Conservation (phyloP, 1,140 invertebrate genomes). For the Calosoma granatense region DNA sequence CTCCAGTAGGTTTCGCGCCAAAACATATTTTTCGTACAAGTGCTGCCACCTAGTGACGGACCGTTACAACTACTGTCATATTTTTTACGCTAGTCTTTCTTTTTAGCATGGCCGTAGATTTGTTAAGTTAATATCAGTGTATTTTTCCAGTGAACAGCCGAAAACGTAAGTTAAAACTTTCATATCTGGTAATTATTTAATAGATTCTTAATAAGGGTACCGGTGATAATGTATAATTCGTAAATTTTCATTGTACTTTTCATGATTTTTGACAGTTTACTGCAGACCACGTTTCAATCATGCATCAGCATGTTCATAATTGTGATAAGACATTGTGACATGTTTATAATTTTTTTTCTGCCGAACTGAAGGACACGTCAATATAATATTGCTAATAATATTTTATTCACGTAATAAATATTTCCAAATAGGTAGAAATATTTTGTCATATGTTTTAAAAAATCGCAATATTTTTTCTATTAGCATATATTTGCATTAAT, state of each 20-base stretch:
- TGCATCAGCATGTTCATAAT: too few relatives aligned
- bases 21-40: too few relatives aligned
- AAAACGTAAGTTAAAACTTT: not conserved
- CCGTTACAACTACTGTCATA: too few relatives aligned
- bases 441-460: not conserved
- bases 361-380: too few relatives aligned
- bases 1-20: too few relatives aligned
- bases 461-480: not conserved
- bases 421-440: not conserved
- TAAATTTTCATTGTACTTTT: not conserved
- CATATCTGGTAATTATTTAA: not conserved
- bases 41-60: too few relatives aligned
- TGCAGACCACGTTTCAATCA: not conserved
- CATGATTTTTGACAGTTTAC: not conserved
- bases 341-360: too few relatives aligned
- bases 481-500: not conserved
- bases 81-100: not conserved
- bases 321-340: too few relatives aligned
- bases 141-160: not conserved
- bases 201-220: too few relatives aligned
- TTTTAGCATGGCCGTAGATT: not conserved
- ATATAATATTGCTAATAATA: too few relatives aligned
- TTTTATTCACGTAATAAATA: not conserved
- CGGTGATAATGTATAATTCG: too few relatives aligned
- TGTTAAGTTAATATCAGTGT: not conserved